Base-by-base conservation (phyloP, 2,888 invertebrate species). In the Nemotelus pantherinus region DNA sequence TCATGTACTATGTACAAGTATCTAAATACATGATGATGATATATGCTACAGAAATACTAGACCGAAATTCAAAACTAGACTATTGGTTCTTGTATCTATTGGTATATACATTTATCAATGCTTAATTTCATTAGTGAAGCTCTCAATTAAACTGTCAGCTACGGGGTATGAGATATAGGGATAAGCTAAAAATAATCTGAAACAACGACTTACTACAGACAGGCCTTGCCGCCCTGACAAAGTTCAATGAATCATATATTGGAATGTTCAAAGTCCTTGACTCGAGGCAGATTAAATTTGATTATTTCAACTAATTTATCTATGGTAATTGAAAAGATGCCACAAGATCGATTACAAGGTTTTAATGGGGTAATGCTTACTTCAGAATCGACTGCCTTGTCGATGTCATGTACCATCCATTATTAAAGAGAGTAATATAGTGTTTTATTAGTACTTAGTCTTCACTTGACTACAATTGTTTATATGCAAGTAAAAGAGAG, bases 81-180 rank as follows among this genome's bases (percentile, higher is more conserved):
- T 74, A 74, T 74, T 74, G 74, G 63, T 74, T 74, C 63, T 39
- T 63, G 50, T 63, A 74, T 63, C 74, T 74, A 39, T 74, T 63
- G 48, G 48, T 74, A 74, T 55, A 63, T 74, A 39, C 47, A 63
- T 63, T 63, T 45, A 63, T 74, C 74, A 60, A 63, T 74, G 60
- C 41, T 72, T 47, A 57, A 72, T 58, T 58, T 74, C 47, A 74
- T 74, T 74, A 74, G 63, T 74, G 74, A 74, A 63, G 74, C 50
- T 63, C 74, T 74, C 74, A 74, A 74, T 74, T 74, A 74, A 74
- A 63, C 74, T 74, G 74, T 74, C 74, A 50, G 60, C 63, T 41
- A 63, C 7, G 39, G 25, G 41, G 63, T 10, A 74, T 74, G 63
- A 48, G 50, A 57, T 63, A 47, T 63, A 47, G 45, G 44, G 60